Conservation (phyloP, 2,888 invertebrate genomes). For the Petrolisthes manimaculis region DNA sequence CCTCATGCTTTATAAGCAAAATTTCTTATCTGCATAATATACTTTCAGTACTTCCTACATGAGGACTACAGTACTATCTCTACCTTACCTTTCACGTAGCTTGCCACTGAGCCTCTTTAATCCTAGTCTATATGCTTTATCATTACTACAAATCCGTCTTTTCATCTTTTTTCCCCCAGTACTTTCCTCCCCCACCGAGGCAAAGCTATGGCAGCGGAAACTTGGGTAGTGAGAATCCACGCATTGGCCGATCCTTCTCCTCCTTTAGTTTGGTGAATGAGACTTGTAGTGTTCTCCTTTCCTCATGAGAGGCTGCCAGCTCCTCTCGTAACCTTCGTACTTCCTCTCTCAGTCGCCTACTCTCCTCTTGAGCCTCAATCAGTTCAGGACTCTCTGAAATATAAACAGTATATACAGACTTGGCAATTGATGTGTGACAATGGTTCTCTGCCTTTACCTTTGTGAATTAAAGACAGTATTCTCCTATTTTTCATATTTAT, state of each 20-base stretch:
- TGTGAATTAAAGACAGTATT: no score
- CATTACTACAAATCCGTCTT: neutral
- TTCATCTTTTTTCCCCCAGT: neutral
- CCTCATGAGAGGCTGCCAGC: slow-evolving; percentile 20
- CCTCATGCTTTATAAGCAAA: no score
- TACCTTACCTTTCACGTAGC: neutral
- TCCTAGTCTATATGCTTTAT: neutral
- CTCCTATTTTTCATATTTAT: no score
- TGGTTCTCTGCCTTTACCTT: no score
- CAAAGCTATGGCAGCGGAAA: slow-evolving; percentile 37
- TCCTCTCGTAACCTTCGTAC: slow-evolving; percentile 19
- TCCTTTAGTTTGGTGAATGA: slow-evolving; percentile 25
- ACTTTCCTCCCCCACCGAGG: neutral
- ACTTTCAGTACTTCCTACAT: no score
- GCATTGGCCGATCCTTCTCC: slow-evolving; percentile 18
- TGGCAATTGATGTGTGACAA: no score
- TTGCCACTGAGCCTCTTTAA: no score
- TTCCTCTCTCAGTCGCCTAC: slow-evolving; percentile 23
- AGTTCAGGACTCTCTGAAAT: neutral
- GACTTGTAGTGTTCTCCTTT: slow-evolving; percentile 21
- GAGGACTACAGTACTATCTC: neutral
- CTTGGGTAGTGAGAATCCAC: slow-evolving; percentile 41
- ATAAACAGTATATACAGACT: no score
- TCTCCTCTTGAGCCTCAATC: neutral
- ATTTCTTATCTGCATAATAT: no score